Evolutionary conservation across 1,140 invertebrate species (phyloP).

Genomic region (Conopomorpha cramerella): DNA sequence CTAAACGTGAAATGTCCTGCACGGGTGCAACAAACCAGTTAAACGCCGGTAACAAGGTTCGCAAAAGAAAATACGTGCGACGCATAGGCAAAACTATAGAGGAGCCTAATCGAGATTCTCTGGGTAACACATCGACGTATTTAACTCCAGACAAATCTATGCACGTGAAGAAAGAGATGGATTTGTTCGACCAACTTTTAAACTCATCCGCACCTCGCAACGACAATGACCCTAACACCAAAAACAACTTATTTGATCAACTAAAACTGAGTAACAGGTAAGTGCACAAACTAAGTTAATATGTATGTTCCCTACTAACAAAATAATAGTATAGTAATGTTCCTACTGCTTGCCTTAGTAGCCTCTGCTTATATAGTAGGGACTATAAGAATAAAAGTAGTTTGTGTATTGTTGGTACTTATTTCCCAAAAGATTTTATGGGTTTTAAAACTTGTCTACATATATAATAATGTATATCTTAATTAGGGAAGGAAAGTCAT

Average conservation of each 20-base stretch:
- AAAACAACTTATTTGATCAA: slow-evolving; percentile 8
- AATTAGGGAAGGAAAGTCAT: too few species aligned
- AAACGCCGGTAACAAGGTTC: slow-evolving; percentile 24
- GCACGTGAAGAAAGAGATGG: slow-evolving; percentile 30
- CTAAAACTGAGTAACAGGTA: not conserved
- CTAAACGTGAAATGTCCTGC: slow-evolving; percentile 34
- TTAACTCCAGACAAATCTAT: slow-evolving; percentile 47
- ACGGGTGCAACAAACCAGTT: slow-evolving; percentile 20
- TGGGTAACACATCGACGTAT: slow-evolving; percentile 14
- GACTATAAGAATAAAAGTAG: too few species aligned
- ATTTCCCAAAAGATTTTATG: too few species aligned
- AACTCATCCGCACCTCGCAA: slow-evolving; percentile 21
- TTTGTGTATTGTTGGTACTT: too few species aligned
- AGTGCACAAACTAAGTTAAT: slow-evolving; percentile 1
- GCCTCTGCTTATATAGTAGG: too few species aligned
- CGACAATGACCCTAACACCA: slow-evolving; percentile 3
- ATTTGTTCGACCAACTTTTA: slow-evolving; percentile 37
- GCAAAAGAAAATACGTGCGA: slow-evolving; percentile 44
- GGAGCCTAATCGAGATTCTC: slow-evolving; percentile 10
- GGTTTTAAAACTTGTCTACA: too few species aligned
- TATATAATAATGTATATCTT: too few species aligned
- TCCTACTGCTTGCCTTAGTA: too few species aligned
- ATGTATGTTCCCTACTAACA: too few species aligned
- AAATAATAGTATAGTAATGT: too few species aligned
- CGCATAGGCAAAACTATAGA: slow-evolving; percentile 20